Conservation (phyloP, 2,888 invertebrate genomes). For the Agrypnus murinus region DNA sequence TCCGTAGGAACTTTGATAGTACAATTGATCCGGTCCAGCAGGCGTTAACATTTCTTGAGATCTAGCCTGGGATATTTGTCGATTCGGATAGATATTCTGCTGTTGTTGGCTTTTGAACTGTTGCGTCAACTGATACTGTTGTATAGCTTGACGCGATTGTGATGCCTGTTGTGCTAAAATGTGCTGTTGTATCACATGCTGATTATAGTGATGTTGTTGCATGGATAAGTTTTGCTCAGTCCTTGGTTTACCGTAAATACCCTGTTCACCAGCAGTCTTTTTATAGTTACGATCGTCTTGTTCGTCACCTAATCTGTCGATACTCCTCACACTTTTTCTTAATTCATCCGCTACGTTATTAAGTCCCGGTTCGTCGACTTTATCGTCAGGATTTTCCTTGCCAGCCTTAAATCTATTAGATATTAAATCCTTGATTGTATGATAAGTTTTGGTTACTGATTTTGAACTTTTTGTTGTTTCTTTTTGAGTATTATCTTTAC, state of each 20-base stretch:
- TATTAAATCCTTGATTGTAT: slow-evolving; percentile 88
- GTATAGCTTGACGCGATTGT: slow-evolving; percentile 71
- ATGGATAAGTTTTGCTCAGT: slow-evolving; percentile 68
- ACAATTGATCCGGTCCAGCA: slow-evolving; percentile 67
- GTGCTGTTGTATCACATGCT: slow-evolving; percentile 72
- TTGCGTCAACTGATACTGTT: slow-evolving; percentile 69
- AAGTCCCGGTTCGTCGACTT: slow-evolving; percentile 75
- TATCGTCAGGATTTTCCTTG: slow-evolving; percentile 74
- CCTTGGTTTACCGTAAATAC: slow-evolving; percentile 77
- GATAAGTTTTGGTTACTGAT: slow-evolving; percentile 86
- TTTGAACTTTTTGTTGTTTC: slow-evolving; percentile 76
- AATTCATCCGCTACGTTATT: slow-evolving; percentile 79
- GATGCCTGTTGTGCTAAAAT: slow-evolving; percentile 68
- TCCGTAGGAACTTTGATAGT: slow-evolving; percentile 65
- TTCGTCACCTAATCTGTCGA: slow-evolving; percentile 68
- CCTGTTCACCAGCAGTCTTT: slow-evolving; percentile 74
- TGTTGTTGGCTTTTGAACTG: slow-evolving; percentile 67
- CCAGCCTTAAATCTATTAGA: slow-evolving; percentile 85
- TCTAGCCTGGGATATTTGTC: slow-evolving; percentile 68
- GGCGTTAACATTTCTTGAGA: slow-evolving; percentile 76
- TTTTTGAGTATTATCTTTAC: slow-evolving; percentile 74
- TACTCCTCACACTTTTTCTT: slow-evolving; percentile 61
- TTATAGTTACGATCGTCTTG: slow-evolving; percentile 68
- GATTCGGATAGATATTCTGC: slow-evolving; percentile 65
- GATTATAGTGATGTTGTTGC: slow-evolving; percentile 67